These are phyloP conservation scores for Periplaneta americana DNA, from an alignment of 1,140 invertebrate genomes.

Conservation along the genomic window DNA sequence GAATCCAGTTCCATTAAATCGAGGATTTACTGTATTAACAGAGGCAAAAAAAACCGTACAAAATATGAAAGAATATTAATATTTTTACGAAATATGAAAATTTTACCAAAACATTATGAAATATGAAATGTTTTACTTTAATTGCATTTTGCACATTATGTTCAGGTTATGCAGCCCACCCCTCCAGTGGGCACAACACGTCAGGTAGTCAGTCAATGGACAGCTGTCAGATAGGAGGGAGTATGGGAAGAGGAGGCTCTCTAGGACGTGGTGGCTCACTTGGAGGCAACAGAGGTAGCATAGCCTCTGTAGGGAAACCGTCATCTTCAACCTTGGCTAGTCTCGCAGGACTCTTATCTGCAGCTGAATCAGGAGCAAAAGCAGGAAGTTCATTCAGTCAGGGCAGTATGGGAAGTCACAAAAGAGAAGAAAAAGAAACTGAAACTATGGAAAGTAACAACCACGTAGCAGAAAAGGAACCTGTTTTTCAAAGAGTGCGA, in stretches of 20 bases:
- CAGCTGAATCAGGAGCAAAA: background rate
- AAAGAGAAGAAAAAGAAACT: slow-evolving; percentile 9
- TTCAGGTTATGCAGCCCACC: slow-evolving; percentile 19
- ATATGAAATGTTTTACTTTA: too few species aligned
- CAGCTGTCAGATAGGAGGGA: slow-evolving; percentile 26
- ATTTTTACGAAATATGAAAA: too few species aligned
- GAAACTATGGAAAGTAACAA: background rate
- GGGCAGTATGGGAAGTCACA: slow-evolving; percentile 12
- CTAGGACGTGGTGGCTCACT: slow-evolving; percentile 37
- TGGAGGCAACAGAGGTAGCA: slow-evolving; percentile 74
- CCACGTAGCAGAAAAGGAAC: slow-evolving; percentile 20
- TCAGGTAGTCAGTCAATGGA: slow-evolving; percentile 51
- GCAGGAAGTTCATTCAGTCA: slow-evolving; percentile 1
- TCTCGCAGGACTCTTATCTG: slow-evolving; percentile 61
- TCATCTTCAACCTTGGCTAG: slow-evolving; percentile 75
- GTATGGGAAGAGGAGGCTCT: slow-evolving; percentile 42
- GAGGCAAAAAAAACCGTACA: too few species aligned
- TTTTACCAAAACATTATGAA: too few species aligned
- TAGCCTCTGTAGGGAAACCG: slow-evolving; percentile 74
- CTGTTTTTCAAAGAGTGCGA: slow-evolving; percentile 26
- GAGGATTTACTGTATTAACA: too few species aligned
- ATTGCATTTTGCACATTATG: too few species aligned
- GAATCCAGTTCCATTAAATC: too few species aligned
- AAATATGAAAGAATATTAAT: too few species aligned
- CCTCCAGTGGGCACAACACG: slow-evolving; percentile 40